Percentiles rank a stretch among this genome's conserved stretches.
phyloP scores from a whole-genome alignment of 2,113 vertebrate species.

The Ciconia maguari region DNA sequence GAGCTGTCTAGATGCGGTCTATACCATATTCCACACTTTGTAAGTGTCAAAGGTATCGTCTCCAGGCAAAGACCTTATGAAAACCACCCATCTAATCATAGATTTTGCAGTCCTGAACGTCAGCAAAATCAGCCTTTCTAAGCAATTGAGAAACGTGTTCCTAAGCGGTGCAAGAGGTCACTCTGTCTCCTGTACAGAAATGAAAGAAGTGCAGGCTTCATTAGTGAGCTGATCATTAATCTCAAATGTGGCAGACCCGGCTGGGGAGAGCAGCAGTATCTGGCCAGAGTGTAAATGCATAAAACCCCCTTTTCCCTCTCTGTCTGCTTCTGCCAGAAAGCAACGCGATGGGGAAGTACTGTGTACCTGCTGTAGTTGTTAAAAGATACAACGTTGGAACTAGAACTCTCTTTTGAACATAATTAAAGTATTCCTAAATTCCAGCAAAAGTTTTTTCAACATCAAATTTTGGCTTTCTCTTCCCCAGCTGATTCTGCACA shows the following conservation, averaged over 20 bases:
- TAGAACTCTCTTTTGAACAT: not conserved
- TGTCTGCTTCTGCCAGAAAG: not conserved
- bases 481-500: not conserved
- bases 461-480: not conserved
- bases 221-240: not conserved
- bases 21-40: not conserved
- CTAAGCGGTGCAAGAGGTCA: not conserved
- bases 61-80: not conserved
- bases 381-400: not conserved
- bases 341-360: not conserved
- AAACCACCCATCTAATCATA: not conserved
- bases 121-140: not conserved
- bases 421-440: not conserved
- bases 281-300: not conserved
- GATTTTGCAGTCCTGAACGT: not conserved
- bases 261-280: not conserved
- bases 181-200: not conserved
- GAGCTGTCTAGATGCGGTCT: not conserved
- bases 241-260: not conserved
- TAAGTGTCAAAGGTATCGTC: not conserved
- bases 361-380: not conserved
- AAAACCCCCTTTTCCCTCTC: not conserved
- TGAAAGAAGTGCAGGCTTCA: not conserved
- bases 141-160: not conserved
- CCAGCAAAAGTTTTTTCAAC: not conserved